Evolutionary conservation across 2,888 invertebrate species (phyloP), one percentile per base, ranked within the genome.

Genomic region (Andrena fulva): DNA sequence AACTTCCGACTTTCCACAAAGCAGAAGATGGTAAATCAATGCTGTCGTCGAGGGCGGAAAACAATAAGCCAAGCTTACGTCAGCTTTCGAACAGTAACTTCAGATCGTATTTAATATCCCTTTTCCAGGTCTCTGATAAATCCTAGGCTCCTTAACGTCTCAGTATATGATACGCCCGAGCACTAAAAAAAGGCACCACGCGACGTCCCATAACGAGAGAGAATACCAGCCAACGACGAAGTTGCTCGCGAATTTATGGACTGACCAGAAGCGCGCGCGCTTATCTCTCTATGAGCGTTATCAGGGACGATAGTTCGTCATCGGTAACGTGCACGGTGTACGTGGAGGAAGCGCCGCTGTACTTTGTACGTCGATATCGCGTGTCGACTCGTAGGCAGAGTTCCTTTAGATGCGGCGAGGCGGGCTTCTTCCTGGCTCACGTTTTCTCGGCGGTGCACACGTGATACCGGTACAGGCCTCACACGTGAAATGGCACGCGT

Each of bases 401-500:
- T 35, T 73, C 68, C 60, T 80, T 81, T 74, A 60, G 42, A 64
- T 33, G 54, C 35, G 56, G 67, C 48, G 31, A 50, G 64, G 31
- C 7, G 63, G 63, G 63, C 50, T 68, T 54, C 54, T 73, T 56
- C 52, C 67, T 35, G n/a, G 8, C 68, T 69, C 77, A 64, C 82
- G 77, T 77, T 67, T 35, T 63, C 29, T 50, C 54, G 8, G 42
- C 52, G 68, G 56, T 54, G 80, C 77, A 74, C 84, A 78, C 77
- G 84, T 80, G 86, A 86, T 76, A 73, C 35, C 24, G 29, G n/a
- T 31, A 29, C 64, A 29, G 59, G 67, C 31, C 60, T 80, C 69
- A 42, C 78, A 84, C 76, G 79, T 84, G 82, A 77, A 70, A 64
- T 75, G 87, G 83, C 90, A 89, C 87, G 83, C 78, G 85, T 91